Conservation (phyloP, 2,797 vertebrate species). For the Morus bassanus region DNA sequence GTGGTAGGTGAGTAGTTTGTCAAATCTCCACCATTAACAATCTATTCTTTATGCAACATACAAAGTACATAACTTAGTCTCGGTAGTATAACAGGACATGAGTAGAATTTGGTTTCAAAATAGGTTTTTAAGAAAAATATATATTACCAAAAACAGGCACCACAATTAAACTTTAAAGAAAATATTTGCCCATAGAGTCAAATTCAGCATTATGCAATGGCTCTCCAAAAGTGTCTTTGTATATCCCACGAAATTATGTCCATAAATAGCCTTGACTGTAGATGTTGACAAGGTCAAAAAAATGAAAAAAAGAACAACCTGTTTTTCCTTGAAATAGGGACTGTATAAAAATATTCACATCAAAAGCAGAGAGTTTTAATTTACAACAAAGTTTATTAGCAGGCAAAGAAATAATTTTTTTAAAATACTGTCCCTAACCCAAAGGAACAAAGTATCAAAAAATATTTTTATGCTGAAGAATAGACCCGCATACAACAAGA, state of each 20-base stretch:
- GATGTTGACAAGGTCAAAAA: not conserved
- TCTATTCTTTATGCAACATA: not conserved
- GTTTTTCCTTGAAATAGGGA: not conserved
- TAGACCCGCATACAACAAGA: rapidly evolving
- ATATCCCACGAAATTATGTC: not conserved
- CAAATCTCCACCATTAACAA: not conserved
- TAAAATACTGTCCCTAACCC: not conserved
- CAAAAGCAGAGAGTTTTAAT: not conserved
- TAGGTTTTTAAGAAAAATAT: not conserved
- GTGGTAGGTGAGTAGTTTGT: not conserved
- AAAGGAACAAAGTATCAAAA: not conserved
- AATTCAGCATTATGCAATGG: not conserved
- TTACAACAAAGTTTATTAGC: not conserved
- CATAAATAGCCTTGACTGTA: not conserved
- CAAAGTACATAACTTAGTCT: not conserved
- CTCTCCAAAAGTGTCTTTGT: not conserved
- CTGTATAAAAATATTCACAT: not conserved
- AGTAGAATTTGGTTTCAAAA: not conserved
- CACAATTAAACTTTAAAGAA: not conserved
- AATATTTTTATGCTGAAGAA: not conserved
- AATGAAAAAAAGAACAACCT: too few relatives aligned
- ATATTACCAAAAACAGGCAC: not conserved
- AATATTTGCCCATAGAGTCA: not conserved
- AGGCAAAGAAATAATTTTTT: not conserved
- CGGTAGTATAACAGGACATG: not conserved